Evolutionary conservation across 1,140 invertebrate genomes (phyloP).

Genomic region (Holcopasites calliopsidis): DNA sequence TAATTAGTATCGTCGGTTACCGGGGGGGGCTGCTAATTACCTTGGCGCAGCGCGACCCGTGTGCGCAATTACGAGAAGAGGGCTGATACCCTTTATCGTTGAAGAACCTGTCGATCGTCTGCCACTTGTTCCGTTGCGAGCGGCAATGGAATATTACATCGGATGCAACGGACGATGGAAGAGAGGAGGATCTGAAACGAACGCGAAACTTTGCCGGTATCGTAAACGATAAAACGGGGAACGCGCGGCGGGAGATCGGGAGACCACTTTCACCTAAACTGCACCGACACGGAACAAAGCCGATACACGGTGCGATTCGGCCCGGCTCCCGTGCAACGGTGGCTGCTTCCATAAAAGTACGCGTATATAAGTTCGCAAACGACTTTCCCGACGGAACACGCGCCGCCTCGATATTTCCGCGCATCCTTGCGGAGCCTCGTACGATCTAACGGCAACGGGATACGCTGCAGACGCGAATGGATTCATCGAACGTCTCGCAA

Average conservation of each 20-base stretch:
- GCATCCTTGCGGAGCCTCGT: background rate
- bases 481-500: background rate
- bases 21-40: conserved; percentile 43
- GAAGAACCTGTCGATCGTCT: background rate
- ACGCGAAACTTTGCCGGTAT: background rate
- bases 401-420: background rate
- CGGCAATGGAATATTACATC: no score
- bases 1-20: conserved; percentile 55
- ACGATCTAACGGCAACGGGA: background rate
- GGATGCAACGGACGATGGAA: no score
- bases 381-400: background rate
- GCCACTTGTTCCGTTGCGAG: no score
- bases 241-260: background rate
- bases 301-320: background rate
- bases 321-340: background rate
- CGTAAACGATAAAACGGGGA: conserved; percentile 14
- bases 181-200: background rate
- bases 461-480: background rate
- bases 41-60: conserved; percentile 28
- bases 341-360: background rate
- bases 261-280: background rate
- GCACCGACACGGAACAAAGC: background rate
- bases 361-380: background rate
- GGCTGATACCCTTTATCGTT: background rate
- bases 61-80: conserved; percentile 11